Evolutionary conservation across 1,140 invertebrate species (phyloP), one percentile per base, ranked within the genome.

Genomic region (Rhysida immarginata): DNA sequence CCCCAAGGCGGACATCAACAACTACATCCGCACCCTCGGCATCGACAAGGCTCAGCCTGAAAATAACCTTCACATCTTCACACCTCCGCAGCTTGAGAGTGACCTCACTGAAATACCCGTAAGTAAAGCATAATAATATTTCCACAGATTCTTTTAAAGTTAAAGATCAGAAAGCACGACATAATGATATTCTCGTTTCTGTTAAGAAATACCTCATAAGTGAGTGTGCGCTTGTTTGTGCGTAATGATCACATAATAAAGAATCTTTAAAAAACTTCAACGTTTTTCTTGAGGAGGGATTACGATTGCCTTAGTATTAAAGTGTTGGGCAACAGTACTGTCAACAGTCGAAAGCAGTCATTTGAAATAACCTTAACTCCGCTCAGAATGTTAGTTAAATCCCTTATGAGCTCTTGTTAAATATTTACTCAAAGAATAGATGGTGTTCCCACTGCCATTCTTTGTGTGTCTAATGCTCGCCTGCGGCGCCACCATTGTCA

Each of bases 1-100:
- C 45, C 77, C 81, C 41, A 71, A 77, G 29, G 67, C 78, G 23
- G 87, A 91, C 69, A 70, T 90, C 56, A 74, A 77, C 0, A 81
- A 83, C 62, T 78, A 88, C 61, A 80, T 86, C 41, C 74, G 81
- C 35, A 76, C 81, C 3, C 58, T 78, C 21, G 66, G 68, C 1
- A 64, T 66, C 25, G 66, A 68, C 1, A 61, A 60, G 35, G 51
- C 55, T 64, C 72, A 76, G 42, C 69, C 75, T 50, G 77, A 78
- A 52, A 72, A 77, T 18, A 69, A 73, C 24, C 70, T 74, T 27
- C 77, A 81, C 58, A 66, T 75, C 46, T 85, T 83, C 64, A 79
- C 79, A 16, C 72, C 81, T 24, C 84, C 84, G 2, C 77, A 79
- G n/a, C 57, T 58, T 41, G 58, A 61, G 41, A 56, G 62, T 14